phyloP scores from a whole-genome alignment of 2,797 vertebrate genomes.

The Pangasius macronema region DNA sequence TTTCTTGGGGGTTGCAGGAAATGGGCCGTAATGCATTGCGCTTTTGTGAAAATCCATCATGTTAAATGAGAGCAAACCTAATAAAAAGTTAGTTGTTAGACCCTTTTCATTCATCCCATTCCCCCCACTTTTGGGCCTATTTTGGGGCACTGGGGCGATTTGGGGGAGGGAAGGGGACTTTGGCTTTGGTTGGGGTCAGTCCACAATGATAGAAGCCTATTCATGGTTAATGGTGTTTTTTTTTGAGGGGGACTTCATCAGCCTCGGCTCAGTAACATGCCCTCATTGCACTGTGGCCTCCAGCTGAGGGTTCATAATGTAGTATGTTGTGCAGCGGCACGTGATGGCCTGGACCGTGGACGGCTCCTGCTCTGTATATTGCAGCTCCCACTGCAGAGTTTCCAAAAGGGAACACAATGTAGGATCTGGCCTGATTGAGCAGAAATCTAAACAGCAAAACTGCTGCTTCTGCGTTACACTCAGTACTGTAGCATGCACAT shows the following conservation, averaged over 20 bases:
- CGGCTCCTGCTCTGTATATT: conserved; percentile 5
- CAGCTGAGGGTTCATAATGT: conserved; percentile 69
- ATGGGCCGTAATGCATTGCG: conserved; percentile 63
- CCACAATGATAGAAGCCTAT: conserved; percentile 61
- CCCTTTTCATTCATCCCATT: conserved; percentile 34
- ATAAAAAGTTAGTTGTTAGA: conserved; percentile 37
- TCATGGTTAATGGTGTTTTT: conserved; percentile 50
- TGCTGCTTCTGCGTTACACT: background rate
- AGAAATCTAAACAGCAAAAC: background rate
- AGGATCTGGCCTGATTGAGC: too few species aligned
- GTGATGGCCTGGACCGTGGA: conserved; percentile 62
- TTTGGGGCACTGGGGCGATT: conserved; percentile 63
- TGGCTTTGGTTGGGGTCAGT: conserved; percentile 59
- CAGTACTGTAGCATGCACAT: background rate
- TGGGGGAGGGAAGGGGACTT: conserved; percentile 42
- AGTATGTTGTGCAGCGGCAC: conserved; percentile 57
- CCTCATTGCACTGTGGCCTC: conserved; percentile 60
- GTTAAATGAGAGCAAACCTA: conserved; percentile 34
- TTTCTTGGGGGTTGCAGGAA: conserved; percentile 49
- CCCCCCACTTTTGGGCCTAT: conserved; percentile 55
- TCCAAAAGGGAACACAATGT: background rate
- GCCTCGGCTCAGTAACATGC: conserved; percentile 42
- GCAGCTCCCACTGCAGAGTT: background rate
- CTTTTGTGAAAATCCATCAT: conserved; percentile 52
- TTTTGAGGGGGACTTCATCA: conserved; percentile 42